Evolutionary conservation across 2,888 invertebrate genomes (phyloP).

Genomic region (Crossocerus cetratus): DNA sequence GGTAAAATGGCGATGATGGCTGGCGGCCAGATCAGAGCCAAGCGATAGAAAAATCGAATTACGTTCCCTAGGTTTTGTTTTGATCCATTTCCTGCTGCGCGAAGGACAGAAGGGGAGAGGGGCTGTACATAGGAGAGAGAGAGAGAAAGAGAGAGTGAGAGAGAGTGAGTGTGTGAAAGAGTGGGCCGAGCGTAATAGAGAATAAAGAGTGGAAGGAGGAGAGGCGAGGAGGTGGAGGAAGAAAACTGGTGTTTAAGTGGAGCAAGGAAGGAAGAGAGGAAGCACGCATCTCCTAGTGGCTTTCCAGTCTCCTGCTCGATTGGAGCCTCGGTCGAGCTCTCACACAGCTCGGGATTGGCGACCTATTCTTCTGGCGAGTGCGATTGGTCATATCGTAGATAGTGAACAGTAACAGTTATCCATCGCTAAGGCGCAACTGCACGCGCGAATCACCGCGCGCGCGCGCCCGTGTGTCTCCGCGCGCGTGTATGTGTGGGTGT

Average conservation of each 20-base stretch:
- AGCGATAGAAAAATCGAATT: conserved; percentile 61
- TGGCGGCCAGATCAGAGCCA: conserved; percentile 66
- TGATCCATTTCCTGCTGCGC: conserved; percentile 27
- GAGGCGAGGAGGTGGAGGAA: conserved; percentile 3
- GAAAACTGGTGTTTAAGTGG: background rate
- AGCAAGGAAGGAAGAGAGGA: background rate
- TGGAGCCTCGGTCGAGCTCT: background rate
- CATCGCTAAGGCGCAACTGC: conserved; percentile 2
- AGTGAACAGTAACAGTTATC: background rate
- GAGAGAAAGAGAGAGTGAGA: too few relatives aligned
- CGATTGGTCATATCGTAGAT: background rate
- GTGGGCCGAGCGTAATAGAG: background rate
- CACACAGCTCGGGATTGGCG: background rate
- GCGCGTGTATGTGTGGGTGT: background rate
- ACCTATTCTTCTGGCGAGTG: background rate
- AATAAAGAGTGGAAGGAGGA: background rate
- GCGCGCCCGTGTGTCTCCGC: background rate
- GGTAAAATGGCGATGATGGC: conserved; percentile 74
- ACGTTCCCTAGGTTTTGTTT: conserved; percentile 54
- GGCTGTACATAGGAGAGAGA: background rate
- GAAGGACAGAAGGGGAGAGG: background rate
- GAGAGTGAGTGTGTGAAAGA: too few relatives aligned
- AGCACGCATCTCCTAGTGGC: background rate
- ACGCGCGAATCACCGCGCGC: conserved; percentile 2
- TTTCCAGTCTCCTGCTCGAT: background rate